Conservation (phyloP, 2,888 invertebrate genomes). For the Acleris literana region DNA sequence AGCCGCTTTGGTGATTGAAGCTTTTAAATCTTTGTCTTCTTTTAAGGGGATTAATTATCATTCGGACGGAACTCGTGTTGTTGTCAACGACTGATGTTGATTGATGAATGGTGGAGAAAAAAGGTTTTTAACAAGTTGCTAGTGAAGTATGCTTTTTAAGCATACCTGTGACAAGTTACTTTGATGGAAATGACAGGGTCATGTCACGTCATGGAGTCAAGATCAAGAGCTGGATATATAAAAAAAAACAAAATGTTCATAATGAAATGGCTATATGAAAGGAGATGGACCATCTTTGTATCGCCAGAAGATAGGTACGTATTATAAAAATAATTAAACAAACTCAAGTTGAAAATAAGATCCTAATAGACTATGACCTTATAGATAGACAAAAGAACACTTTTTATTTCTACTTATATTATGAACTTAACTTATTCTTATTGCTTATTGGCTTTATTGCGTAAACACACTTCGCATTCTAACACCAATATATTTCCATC, state of each 20-base stretch:
- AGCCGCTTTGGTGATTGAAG: constrained; percentile 13
- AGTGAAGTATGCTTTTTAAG: constrained; percentile 12
- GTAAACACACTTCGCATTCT: too few relatives aligned
- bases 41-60: constrained; percentile 35
- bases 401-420: too few relatives aligned
- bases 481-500: too few relatives aligned
- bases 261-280: neutral
- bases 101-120: constrained; percentile 30
- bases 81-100: constrained; percentile 36
- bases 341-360: too few relatives aligned
- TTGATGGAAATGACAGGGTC: constrained; percentile 32
- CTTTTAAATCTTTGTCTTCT: constrained; percentile 24
- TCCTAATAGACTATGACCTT: too few relatives aligned
- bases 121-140: constrained; percentile 25
- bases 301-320: too few relatives aligned
- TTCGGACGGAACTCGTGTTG: constrained; percentile 33
- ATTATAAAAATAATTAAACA: too few relatives aligned
- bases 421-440: too few relatives aligned
- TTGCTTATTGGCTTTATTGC: too few relatives aligned
- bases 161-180: constrained; percentile 20
- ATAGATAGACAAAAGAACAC: too few relatives aligned
- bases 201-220: constrained; percentile 23
- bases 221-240: constrained; percentile 24
- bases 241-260: constrained; percentile 3
- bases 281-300: neutral